Conservation (phyloP, 2,888 invertebrate species). For the Crepidodera aurea region DNA sequence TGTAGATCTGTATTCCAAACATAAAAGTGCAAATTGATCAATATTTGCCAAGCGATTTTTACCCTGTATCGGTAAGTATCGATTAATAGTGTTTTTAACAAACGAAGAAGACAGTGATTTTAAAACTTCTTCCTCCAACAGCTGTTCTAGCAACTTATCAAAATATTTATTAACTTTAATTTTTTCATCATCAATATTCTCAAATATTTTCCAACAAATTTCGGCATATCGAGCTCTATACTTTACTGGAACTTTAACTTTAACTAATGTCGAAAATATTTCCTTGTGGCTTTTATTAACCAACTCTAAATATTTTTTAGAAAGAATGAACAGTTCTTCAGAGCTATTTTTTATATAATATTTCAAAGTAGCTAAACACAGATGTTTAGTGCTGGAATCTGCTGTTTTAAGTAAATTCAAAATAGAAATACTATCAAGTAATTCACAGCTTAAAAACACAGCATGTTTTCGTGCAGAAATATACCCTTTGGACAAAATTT, state of each 20-base stretch:
- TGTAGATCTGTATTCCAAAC: slow-evolving; percentile 1
- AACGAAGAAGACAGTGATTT: slow-evolving; percentile 9
- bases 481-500: slow-evolving; percentile 32
- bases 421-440: slow-evolving; percentile 28
- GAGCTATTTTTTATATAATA: slow-evolving; percentile 40
- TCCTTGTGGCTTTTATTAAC: slow-evolving; percentile 36
- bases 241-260: slow-evolving; percentile 27
- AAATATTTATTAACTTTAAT: slow-evolving; percentile 19
- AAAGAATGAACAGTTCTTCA: slow-evolving; percentile 28
- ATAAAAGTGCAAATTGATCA: slow-evolving; percentile 1
- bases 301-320: slow-evolving; percentile 26
- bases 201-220: slow-evolving; percentile 36
- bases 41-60: slow-evolving; percentile 12
- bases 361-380: slow-evolving; percentile 35
- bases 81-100: not conserved
- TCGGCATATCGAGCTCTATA: slow-evolving; percentile 31
- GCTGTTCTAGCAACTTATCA: slow-evolving; percentile 5
- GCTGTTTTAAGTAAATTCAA: slow-evolving; percentile 18
- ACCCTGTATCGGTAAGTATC: slow-evolving; percentile 4
- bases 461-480: slow-evolving; percentile 39
- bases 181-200: slow-evolving; percentile 22
- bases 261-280: slow-evolving; percentile 25
- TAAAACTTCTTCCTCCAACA: slow-evolving; percentile 6
- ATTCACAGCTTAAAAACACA: slow-evolving; percentile 34
- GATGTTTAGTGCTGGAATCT: slow-evolving; percentile 31